Evolutionary conservation across 2,113 vertebrate genomes (phyloP).

Genomic region (Platichthys flesus): DNA sequence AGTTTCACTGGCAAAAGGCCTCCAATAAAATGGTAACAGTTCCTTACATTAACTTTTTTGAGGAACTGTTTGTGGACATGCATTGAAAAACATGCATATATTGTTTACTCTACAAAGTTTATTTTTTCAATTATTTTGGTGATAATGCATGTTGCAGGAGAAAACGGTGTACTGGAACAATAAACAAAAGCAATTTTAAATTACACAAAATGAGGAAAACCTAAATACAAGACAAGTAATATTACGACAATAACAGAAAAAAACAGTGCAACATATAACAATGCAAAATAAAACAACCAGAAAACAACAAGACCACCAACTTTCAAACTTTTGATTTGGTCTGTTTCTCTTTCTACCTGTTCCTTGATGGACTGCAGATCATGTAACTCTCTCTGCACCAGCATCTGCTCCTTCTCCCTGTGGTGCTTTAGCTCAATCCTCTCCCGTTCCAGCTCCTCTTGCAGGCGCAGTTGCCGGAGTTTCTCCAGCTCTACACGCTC

Average conservation of each 20-base stretch:
- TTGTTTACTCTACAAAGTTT: neutral
- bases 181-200: slow-evolving; percentile 21
- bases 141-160: slow-evolving; percentile 4
- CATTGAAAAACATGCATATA: slow-evolving; percentile 41
- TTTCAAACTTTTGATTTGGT: slow-evolving; percentile 19
- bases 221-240: slow-evolving; percentile 17
- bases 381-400: slow-evolving; percentile 96
- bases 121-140: neutral
- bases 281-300: slow-evolving; percentile 30
- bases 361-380: slow-evolving; percentile 98
- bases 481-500: slow-evolving; percentile 96
- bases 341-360: slow-evolving; percentile 84
- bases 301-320: slow-evolving; percentile 41
- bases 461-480: slow-evolving; percentile 92
- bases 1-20: neutral
- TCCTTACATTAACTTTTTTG: neutral
- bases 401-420: slow-evolving; percentile 94
- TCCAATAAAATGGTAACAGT: neutral
- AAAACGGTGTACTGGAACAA: neutral
- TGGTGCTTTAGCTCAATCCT: slow-evolving; percentile 92
- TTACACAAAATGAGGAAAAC: slow-evolving; percentile 16
- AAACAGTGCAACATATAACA: slow-evolving; percentile 12
- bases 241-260: slow-evolving; percentile 31
- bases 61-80: slow-evolving; percentile 16
- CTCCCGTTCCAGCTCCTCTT: slow-evolving; percentile 95